Evolutionary conservation across 1,140 invertebrate species (phyloP).

Genomic region (Drosophila guanche): DNA sequence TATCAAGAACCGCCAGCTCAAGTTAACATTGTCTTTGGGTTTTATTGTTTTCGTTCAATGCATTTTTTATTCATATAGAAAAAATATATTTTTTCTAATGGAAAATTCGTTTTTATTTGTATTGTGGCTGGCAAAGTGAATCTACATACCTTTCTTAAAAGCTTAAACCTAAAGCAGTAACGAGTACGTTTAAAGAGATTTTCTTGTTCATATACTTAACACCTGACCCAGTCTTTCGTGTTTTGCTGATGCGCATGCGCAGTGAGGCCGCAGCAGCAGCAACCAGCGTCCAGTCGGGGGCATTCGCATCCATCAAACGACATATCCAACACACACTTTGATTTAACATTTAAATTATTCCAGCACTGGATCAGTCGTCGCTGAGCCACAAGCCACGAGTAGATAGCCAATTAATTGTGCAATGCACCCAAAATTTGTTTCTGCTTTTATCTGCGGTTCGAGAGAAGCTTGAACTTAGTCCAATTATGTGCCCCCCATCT

Average conservation of each 20-base stretch:
- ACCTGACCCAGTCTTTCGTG: constrained; percentile 33
- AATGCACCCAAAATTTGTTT: too few relatives aligned
- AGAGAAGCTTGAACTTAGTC: constrained; percentile 4
- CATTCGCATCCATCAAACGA: too few relatives aligned
- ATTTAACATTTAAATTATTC: too few relatives aligned
- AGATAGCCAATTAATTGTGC: too few relatives aligned
- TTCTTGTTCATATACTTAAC: constrained; percentile 68
- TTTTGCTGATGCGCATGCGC: constrained; percentile 60
- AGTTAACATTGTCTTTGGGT: constrained; percentile 49
- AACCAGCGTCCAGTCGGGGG: too few relatives aligned
- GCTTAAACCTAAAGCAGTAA: constrained; percentile 51
- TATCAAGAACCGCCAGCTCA: constrained; percentile 70
- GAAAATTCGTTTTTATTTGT: constrained; percentile 67
- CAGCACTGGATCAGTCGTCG: too few relatives aligned
- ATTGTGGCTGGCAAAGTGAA: constrained; percentile 44
- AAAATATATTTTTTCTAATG: constrained; percentile 75
- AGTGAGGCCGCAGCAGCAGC: constrained; percentile 4
- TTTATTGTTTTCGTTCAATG: constrained; percentile 36
- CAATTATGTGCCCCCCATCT: constrained; percentile 14
- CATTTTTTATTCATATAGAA: constrained; percentile 76
- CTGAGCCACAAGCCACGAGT: too few relatives aligned
- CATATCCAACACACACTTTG: too few relatives aligned
- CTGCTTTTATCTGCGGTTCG: not conserved
- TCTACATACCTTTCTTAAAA: constrained; percentile 74
- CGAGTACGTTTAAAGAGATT: constrained; percentile 22